Percentiles rank a stretch among this genome's conserved stretches.
phyloP scores from a whole-genome alignment of 2,888 invertebrate genomes.

The Drosophila falleni region DNA sequence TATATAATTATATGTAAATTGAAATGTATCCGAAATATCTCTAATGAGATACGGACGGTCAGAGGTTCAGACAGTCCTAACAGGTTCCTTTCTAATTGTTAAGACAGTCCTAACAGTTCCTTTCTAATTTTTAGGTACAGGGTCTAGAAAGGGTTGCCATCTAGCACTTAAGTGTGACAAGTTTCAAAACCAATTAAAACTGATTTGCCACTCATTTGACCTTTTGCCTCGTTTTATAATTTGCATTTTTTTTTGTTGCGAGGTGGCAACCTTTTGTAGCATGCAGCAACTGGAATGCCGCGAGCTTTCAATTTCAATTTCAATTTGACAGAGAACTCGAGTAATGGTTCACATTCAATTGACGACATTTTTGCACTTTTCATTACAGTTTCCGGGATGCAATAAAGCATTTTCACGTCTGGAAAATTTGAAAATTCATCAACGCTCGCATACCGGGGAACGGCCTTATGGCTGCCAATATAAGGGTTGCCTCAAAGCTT shows the following conservation, averaged over 20 bases:
- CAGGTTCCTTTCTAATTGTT: too few species aligned
- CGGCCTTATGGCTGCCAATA: slow-evolving; percentile 98
- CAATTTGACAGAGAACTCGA: slow-evolving; percentile 6
- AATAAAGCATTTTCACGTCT: slow-evolving; percentile 97
- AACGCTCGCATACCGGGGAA: slow-evolving; percentile 97
- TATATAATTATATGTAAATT: too few species aligned
- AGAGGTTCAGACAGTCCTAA: too few species aligned
- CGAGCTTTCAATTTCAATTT: slow-evolving; percentile 27
- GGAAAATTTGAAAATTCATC: slow-evolving; percentile 99
- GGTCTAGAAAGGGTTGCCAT: neutral
- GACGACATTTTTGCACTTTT: slow-evolving; percentile 58
- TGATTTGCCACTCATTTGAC: slow-evolving; percentile 21
- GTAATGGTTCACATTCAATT: slow-evolving; percentile 51
- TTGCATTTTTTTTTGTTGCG: slow-evolving; percentile 27
- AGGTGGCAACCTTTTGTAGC: slow-evolving; percentile 8
- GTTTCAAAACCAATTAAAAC: slow-evolving; percentile 32
- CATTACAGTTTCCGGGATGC: slow-evolving; percentile 95
- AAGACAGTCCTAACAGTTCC: too few species aligned
- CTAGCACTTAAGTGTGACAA: slow-evolving; percentile 8
- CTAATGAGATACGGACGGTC: too few species aligned
- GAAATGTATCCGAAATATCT: too few species aligned
- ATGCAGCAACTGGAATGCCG: slow-evolving; percentile 34
- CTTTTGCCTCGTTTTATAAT: slow-evolving; percentile 31
- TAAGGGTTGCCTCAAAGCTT: slow-evolving; percentile 96
- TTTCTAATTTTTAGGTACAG: neutral